Percentiles rank a stretch among this genome's conserved stretches.
Conservation (phyloP, 1,140 invertebrate species). For the Bradysia coprophila region DNA sequence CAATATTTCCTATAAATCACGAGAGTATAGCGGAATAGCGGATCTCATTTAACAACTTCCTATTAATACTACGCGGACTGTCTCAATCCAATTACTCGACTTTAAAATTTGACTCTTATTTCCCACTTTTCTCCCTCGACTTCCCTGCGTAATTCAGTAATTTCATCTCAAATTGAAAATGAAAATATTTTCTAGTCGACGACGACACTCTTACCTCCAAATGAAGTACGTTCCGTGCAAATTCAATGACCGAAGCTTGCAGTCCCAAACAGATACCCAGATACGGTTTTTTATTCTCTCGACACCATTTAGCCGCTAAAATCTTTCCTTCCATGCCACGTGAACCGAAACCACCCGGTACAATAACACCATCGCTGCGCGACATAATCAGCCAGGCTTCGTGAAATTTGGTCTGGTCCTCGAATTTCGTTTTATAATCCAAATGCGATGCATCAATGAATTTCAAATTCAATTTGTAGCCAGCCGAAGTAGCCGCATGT, state of each 20-base stretch:
- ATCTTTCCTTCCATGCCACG: conserved; percentile 96
- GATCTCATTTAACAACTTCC: too few species aligned
- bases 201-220: conserved; percentile 23
- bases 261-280: conserved; percentile 93
- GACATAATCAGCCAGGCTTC: conserved; percentile 88
- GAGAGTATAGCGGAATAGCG: too few species aligned
- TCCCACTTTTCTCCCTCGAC: too few species aligned
- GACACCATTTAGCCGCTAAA: conserved; percentile 79
- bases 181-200: not conserved
- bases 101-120: too few species aligned
- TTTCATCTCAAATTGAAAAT: too few species aligned
- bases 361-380: conserved; percentile 79
- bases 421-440: conserved; percentile 49
- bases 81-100: too few species aligned
- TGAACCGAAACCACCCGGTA: conserved; percentile 94
- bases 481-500: conserved; percentile 71
- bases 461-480: conserved; percentile 71
- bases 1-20: too few species aligned
- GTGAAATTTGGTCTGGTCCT: conserved; percentile 70
- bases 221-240: conserved; percentile 70
- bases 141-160: too few species aligned
- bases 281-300: conserved; percentile 77
- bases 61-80: too few species aligned
- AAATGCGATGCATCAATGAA: conserved; percentile 85
- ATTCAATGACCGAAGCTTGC: conserved; percentile 95